Evolutionary conservation across 2,113 vertebrate species (phyloP).

Genomic region (Halcyon malimbica): DNA sequence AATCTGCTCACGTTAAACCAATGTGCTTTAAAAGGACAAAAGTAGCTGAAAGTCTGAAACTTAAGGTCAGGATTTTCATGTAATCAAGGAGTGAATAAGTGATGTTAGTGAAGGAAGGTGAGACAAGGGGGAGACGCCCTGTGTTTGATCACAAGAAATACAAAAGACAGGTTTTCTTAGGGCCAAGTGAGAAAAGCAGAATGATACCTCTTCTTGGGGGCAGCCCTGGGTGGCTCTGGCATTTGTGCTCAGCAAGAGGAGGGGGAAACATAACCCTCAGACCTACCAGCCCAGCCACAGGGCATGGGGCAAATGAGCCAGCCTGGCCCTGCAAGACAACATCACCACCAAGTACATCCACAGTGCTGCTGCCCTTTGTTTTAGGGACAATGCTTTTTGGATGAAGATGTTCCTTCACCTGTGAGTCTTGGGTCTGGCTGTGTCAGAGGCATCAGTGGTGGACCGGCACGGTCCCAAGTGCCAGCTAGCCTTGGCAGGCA

Average conservation of each 20-base stretch:
- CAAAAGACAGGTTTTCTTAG: not conserved
- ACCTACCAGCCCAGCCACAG: not conserved
- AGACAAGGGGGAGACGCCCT: not conserved
- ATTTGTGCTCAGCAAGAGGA: not conserved
- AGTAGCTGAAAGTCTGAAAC: not conserved
- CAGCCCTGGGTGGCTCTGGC: not conserved
- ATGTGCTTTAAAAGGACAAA: not conserved
- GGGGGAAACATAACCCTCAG: not conserved
- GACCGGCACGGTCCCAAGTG: not conserved
- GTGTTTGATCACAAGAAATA: not conserved
- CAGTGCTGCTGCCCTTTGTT: not conserved
- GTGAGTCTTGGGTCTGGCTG: not conserved
- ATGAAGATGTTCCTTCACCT: not conserved
- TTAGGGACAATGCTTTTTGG: fast-evolving
- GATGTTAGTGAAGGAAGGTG: not conserved
- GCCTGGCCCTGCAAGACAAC: not conserved
- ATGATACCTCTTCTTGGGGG: not conserved
- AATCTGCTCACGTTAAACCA: fast-evolving
- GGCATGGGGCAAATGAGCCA: not conserved
- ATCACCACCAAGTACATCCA: not conserved
- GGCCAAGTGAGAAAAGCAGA: not conserved
- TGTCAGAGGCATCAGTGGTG: not conserved
- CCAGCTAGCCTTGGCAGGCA: not conserved
- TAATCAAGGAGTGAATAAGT: not conserved
- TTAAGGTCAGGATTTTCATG: not conserved